Conservation (phyloP, 1,140 invertebrate species). For the Lerema accius region DNA sequence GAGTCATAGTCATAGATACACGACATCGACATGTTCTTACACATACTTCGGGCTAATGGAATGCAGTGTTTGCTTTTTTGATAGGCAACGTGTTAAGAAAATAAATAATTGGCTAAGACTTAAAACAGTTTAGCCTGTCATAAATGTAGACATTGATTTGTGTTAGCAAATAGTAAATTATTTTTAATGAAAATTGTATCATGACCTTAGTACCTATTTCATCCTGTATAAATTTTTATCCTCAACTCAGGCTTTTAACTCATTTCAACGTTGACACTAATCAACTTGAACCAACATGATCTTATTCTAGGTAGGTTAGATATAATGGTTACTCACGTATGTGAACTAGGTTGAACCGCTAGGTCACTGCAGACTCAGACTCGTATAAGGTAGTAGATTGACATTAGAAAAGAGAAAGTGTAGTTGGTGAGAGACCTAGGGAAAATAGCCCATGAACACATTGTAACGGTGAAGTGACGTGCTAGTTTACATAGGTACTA, state of each 20-base stretch:
- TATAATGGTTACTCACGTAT: not conserved
- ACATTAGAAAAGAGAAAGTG: slow-evolving; percentile 2
- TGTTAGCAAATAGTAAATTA: slow-evolving; percentile 17
- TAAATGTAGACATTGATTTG: slow-evolving; percentile 10
- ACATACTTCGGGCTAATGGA: not conserved
- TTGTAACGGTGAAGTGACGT: not conserved
- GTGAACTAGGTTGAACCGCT: not conserved
- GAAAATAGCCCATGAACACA: not conserved
- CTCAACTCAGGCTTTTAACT: too few relatives aligned
- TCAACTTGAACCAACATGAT: not conserved
- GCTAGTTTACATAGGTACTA: too few relatives aligned
- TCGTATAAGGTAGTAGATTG: not conserved
- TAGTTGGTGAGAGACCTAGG: not conserved
- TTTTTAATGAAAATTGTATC: too few relatives aligned
- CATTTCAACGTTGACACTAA: not conserved
- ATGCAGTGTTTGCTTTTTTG: not conserved
- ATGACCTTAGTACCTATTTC: too few relatives aligned
- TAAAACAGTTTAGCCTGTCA: slow-evolving; percentile 7
- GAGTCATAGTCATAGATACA: slow-evolving; percentile 18
- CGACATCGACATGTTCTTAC: slow-evolving; percentile 19
- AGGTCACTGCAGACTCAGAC: not conserved
- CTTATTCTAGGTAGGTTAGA: slow-evolving; percentile 1
- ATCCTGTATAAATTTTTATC: too few relatives aligned
- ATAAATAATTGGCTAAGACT: slow-evolving; percentile 19
- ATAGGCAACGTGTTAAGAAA: slow-evolving; percentile 3